These are phyloP conservation scores for Chalcosyrphus nemorum DNA, from an alignment of 2,888 invertebrate species.

Conservation along the genomic window DNA sequence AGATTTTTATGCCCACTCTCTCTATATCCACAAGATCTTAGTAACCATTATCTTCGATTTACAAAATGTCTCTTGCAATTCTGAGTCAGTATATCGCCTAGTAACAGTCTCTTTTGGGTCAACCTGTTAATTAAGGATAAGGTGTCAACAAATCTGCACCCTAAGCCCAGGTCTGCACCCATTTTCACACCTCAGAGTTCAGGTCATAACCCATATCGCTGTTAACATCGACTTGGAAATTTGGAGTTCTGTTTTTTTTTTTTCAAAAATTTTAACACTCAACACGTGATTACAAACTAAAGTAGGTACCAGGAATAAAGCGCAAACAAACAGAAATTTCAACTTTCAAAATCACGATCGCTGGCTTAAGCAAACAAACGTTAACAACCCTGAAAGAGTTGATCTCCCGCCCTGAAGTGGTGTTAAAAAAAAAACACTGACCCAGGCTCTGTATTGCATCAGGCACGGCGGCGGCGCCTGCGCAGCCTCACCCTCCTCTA, in stretches of 20 bases:
- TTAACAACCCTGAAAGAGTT: conserved; percentile 63
- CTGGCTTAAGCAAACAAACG: conserved; percentile 40
- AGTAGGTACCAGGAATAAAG: background rate
- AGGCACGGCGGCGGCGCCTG: background rate
- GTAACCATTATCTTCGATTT: no score
- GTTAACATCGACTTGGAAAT: conserved; percentile 28
- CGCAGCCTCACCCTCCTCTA: conserved; percentile 8
- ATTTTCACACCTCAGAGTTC: conserved; percentile 35
- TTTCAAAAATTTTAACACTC: background rate
- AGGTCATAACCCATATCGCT: conserved; percentile 29
- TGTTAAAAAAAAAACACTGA: conserved; percentile 62
- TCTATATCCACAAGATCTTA: no score
- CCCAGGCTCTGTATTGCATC: conserved; percentile 11
- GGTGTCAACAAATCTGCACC: background rate
- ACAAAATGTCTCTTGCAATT: no score
- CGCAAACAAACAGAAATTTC: conserved; percentile 28
- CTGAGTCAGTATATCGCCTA: no score
- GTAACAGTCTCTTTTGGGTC: no score
- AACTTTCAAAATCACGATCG: conserved; percentile 71
- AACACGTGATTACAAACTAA: conserved; percentile 40
- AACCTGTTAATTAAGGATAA: background rate
- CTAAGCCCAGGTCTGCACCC: conserved; percentile 11
- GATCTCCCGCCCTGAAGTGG: conserved; percentile 62
- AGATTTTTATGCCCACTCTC: no score
- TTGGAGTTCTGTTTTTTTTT: background rate